Evolutionary conservation across 1,140 invertebrate species (phyloP).

Genomic region (Sipha flava): DNA sequence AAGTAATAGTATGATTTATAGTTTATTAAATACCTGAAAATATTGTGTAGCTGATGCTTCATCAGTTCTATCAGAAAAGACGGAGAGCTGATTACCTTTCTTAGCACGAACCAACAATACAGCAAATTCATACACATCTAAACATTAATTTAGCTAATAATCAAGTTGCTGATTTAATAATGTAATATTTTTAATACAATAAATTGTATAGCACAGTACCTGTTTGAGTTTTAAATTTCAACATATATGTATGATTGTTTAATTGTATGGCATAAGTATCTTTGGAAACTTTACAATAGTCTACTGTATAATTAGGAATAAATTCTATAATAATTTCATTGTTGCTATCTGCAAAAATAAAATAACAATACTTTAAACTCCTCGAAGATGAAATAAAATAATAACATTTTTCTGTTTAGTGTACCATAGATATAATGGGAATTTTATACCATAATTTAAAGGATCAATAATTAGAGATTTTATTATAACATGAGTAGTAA

Average conservation of each 20-base stretch:
- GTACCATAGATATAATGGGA: no score
- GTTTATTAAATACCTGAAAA: constrained; percentile 59
- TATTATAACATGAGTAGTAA: no score
- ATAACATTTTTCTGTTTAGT: no score
- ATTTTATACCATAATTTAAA: no score
- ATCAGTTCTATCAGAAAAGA: constrained; percentile 90
- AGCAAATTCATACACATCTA: constrained; percentile 12
- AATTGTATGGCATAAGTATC: constrained; percentile 12
- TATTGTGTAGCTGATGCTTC: constrained; percentile 96
- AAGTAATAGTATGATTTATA: neutral
- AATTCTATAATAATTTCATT: neutral
- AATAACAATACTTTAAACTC: neutral
- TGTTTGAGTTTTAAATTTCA: constrained; percentile 2
- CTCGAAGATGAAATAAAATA: neutral
- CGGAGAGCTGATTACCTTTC: constrained; percentile 8
- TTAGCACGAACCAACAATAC: neutral
- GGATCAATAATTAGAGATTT: no score
- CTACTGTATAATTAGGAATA: neutral
- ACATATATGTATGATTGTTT: neutral
- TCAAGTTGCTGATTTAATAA: no score
- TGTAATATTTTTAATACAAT: neutral
- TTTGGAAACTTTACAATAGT: constrained; percentile 19
- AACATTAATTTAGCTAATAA: no score
- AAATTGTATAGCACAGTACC: neutral
- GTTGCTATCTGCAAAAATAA: neutral